These are phyloP conservation scores for Acanthosepion lycidas DNA, from an alignment of 2,888 invertebrate species.

Conservation along the genomic window DNA sequence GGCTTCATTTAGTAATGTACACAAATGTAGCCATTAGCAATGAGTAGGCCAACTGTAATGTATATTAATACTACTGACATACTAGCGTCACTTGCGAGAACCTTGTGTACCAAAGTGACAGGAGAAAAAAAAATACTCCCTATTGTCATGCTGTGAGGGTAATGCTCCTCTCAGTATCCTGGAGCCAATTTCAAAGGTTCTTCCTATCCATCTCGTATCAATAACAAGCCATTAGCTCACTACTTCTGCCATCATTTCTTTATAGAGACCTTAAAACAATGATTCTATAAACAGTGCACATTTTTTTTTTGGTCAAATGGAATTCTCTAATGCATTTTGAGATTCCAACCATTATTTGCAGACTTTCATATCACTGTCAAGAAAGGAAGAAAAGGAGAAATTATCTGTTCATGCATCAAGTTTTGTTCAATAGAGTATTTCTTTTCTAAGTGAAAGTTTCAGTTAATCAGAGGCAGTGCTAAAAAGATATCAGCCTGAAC, in stretches of 20 bases:
- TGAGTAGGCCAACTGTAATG: neutral
- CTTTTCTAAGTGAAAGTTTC: neutral
- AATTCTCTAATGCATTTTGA: neutral
- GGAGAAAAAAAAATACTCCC: neutral
- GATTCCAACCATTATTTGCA: neutral
- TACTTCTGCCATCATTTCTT: neutral
- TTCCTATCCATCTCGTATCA: neutral
- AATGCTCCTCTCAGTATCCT: neutral
- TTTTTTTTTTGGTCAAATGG: neutral
- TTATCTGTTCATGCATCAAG: neutral
- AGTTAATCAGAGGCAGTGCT: neutral
- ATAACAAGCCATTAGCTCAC: constrained; percentile 20
- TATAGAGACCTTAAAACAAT: neutral
- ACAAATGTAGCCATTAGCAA: neutral
- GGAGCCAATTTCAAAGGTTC: neutral
- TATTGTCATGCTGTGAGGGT: neutral
- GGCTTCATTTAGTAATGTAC: no score
- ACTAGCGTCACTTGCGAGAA: neutral
- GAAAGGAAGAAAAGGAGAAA: neutral
- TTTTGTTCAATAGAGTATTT: neutral
- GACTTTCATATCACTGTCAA: neutral
- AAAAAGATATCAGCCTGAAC: no score
- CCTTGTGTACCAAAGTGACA: neutral
- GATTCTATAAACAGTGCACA: neutral
- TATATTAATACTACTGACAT: neutral